phyloP scores from a whole-genome alignment of 1,140 invertebrate species.

The Oreohelix idahoensis region DNA sequence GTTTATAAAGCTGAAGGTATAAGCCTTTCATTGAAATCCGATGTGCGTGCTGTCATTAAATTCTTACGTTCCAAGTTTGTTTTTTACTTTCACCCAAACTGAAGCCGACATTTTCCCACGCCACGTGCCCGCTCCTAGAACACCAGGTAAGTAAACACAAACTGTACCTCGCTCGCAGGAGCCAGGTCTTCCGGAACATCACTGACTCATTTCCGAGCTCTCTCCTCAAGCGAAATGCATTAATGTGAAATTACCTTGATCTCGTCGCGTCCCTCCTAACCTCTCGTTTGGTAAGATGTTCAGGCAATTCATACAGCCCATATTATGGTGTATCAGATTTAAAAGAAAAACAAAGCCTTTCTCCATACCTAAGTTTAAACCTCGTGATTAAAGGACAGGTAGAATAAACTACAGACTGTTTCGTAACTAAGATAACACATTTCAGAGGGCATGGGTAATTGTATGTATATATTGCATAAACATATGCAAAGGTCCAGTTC shows the following conservation, averaged over 20 bases:
- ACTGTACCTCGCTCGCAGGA: neutral
- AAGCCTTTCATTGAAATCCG: too few species aligned
- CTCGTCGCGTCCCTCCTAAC: neutral
- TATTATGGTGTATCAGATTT: neutral
- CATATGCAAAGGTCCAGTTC: too few species aligned
- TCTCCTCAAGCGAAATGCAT: neutral
- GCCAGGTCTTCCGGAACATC: neutral
- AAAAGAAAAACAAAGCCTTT: neutral
- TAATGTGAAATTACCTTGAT: slow-evolving; percentile 5
- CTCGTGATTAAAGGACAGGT: too few species aligned
- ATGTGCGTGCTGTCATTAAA: neutral
- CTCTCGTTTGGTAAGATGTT: neutral
- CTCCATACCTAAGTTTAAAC: too few species aligned
- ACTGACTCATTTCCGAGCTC: neutral
- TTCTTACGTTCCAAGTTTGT: neutral
- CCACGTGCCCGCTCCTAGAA: neutral
- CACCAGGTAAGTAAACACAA: slow-evolving; percentile 4
- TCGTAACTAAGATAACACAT: too few species aligned
- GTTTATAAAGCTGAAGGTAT: too few species aligned
- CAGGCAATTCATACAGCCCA: neutral
- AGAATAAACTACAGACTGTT: too few species aligned
- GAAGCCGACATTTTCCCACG: slow-evolving; percentile 8
- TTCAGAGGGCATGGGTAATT: too few species aligned
- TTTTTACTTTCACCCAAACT: neutral
- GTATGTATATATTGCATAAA: too few species aligned